Base-by-base conservation (phyloP, 2,113 vertebrate genomes). In the Calyptomena viridis region DNA sequence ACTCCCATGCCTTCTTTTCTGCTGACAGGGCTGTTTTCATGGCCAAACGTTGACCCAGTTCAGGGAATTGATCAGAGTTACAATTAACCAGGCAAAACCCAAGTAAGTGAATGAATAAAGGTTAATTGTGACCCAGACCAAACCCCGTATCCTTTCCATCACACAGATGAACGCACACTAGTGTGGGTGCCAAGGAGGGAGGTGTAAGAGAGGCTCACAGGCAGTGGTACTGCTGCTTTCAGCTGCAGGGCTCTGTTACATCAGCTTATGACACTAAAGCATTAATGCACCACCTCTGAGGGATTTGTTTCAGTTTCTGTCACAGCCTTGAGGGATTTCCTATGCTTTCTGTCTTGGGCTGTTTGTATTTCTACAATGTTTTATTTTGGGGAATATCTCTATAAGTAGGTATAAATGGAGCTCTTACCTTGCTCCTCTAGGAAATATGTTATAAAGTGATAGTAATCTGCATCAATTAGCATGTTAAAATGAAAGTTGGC, bases 111-210 rank as follows among this genome's bases (percentile, higher is more conserved):
- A 82, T 40, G 53, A 88, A 76, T 46, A 58, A 85, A 93, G 68
- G 85, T 73, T 75, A 69, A 53, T 33, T 84, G 79, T 90, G 55
- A 88, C 68, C 75, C 75, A 80, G 46, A 80, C 90, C 63, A 86
- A 90, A 40, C 11, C 35, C n/a, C 27, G 52, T 76, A 30, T n/a
- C 60, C 76, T 81, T 94, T 81, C 77, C 8, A 11, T 62, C 33
- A 19, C 27, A 15, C 46, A 35, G 11, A 35, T 63, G 63, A 62
- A 30, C 30, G 39, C 33, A 28, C 0, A 0, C 33, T 77, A 2
- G 0, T 81, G 33, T 40, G 2, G 1, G 11, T 81, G 68, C 35
- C 52, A 39, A 35, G 47, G 72, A 86, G 6, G 33, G 84, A 89
- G 44, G 19, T 20, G 30, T 77, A 50, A 67, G 35, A 64, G 31